These are phyloP conservation scores for Chrysina gloriosa DNA, from an alignment of 2,888 invertebrate genomes.

Conservation along the genomic window DNA sequence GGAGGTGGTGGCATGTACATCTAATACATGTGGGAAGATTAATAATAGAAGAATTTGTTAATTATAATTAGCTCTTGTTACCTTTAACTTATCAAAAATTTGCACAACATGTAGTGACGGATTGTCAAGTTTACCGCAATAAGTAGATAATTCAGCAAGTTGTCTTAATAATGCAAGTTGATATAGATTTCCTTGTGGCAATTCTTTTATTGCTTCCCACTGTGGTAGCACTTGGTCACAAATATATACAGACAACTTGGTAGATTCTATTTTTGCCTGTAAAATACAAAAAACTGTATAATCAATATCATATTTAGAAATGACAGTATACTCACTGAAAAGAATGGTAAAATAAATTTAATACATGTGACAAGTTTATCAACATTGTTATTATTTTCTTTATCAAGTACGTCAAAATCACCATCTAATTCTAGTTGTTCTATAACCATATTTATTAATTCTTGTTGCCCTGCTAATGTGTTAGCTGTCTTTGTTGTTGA, in stretches of 20 bases:
- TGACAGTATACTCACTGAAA: conserved; percentile 78
- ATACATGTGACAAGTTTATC: conserved; percentile 87
- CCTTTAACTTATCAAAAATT: conserved; percentile 83
- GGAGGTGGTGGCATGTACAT: conserved; percentile 91
- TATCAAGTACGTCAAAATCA: conserved; percentile 69
- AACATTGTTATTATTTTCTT: conserved; percentile 76
- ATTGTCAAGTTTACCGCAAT: conserved; percentile 82
- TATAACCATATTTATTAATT: conserved; percentile 85
- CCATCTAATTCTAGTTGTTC: conserved; percentile 86
- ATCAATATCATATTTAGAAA: conserved; percentile 22
- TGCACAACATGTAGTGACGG: conserved; percentile 79
- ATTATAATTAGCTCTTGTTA: no score
- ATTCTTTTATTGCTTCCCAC: conserved; percentile 74
- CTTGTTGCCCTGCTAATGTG: conserved; percentile 86
- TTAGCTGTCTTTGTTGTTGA: conserved; percentile 84
- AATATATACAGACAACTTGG: conserved; percentile 85
- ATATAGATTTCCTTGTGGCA: conserved; percentile 72
- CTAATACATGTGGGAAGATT: no score
- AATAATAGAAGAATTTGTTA: no score
- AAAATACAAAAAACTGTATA: background rate
- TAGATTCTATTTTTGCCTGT: conserved; percentile 86
- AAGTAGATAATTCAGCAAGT: conserved; percentile 85
- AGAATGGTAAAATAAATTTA: conserved; percentile 85
- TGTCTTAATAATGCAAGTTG: conserved; percentile 86
- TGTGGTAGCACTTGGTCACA: conserved; percentile 86